Percentiles rank a stretch among this genome's conserved stretches.
Conservation (phyloP, 92 coral and sea anemone species). For the Parazoanthus swiftii region DNA sequence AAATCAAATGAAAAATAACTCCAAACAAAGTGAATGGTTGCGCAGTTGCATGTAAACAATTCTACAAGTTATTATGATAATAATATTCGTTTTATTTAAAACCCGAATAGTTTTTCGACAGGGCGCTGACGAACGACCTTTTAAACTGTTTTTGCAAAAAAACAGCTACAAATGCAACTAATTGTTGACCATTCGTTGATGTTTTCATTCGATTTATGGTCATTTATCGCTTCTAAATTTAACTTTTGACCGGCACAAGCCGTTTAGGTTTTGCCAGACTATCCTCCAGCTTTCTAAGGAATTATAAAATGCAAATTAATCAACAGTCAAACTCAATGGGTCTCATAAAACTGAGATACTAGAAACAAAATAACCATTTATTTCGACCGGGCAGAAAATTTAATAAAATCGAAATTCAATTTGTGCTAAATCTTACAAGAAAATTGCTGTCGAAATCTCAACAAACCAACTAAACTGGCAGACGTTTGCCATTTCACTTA, state of each 20-base stretch:
- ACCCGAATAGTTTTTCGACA: not conserved
- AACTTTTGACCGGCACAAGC: not conserved
- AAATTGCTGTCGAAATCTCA: not conserved
- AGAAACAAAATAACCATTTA: conserved; percentile 1
- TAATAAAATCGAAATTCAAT: not conserved
- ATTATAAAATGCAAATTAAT: conserved; percentile 36
- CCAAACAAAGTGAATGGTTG: not conserved
- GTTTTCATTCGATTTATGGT: too few species aligned
- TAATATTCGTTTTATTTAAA: not conserved
- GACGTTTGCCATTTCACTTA: conserved; percentile 6
- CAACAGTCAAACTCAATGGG: not conserved
- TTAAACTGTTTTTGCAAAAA: not conserved
- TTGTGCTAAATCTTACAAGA: not conserved
- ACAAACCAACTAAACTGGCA: not conserved
- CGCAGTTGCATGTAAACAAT: conserved; percentile 13
- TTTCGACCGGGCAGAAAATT: not conserved
- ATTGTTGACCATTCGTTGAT: not conserved
- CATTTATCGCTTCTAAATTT: not conserved
- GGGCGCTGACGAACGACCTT: not conserved
- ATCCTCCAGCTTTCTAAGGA: not conserved
- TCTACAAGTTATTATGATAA: conserved; percentile 2
- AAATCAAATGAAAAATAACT: conserved; percentile 5
- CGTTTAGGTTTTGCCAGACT: not conserved
- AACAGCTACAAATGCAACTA: not conserved
- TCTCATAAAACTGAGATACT: not conserved